These are phyloP conservation scores for Tragulus kanchil DNA, from an alignment of 2,113 vertebrate species.

Conservation along the genomic window DNA sequence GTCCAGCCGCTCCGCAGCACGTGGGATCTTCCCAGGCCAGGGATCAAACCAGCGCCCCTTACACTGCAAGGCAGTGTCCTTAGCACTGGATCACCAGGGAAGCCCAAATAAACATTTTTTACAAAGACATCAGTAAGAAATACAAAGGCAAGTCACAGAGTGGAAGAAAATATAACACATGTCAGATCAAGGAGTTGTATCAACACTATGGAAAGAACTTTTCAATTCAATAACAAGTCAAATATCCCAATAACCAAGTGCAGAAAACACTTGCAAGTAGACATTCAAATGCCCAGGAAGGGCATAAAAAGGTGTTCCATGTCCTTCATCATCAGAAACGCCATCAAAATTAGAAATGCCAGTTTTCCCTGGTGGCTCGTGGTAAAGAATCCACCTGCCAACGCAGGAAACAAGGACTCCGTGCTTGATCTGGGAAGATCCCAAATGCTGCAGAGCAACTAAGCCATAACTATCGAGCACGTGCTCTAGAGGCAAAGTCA, in stretches of 20 bases:
- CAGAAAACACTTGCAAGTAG: not conserved
- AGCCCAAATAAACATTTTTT: too few species aligned
- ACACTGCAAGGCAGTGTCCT: too few species aligned
- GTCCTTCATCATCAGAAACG: not conserved
- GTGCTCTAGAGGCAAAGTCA: not conserved
- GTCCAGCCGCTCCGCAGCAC: too few species aligned
- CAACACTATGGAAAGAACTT: not conserved
- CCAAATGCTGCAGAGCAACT: not conserved
- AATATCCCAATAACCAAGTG: not conserved
- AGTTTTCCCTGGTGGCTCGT: not conserved
- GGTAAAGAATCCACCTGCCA: not conserved
- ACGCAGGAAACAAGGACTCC: not conserved
- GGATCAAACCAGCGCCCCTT: too few species aligned
- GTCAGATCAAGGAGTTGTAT: not conserved
- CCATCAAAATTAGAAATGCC: not conserved
- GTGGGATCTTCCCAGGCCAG: too few species aligned
- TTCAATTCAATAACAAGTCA: not conserved
- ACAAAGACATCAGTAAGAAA: not conserved
- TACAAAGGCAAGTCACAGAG: not conserved
- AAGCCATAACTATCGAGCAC: not conserved
- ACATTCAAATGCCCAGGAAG: not conserved
- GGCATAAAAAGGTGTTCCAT: not conserved
- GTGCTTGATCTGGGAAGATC: not conserved
- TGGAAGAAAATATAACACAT: not conserved
- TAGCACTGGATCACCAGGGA: too few species aligned